phyloP scores from a whole-genome alignment of 2,888 invertebrate species.

The Scaptomyza parva region DNA sequence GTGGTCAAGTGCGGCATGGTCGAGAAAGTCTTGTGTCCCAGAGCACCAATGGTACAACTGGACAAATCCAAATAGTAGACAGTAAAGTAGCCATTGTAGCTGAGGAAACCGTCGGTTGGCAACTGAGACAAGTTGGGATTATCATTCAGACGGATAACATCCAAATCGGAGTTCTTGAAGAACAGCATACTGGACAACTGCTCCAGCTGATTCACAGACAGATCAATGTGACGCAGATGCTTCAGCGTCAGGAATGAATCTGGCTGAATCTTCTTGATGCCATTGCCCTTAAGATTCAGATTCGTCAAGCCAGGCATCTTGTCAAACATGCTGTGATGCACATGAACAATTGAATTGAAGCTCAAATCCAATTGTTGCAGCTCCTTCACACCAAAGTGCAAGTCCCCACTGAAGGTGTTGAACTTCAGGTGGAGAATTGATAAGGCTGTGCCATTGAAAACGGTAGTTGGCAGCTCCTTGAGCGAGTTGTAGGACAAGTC shows the following conservation, averaged over 20 bases:
- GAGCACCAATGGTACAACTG: slow-evolving; percentile 89
- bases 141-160: slow-evolving; percentile 89
- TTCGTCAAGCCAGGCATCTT: slow-evolving; percentile 88
- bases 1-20: slow-evolving; percentile 90
- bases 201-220: slow-evolving; percentile 90
- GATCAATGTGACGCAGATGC: slow-evolving; percentile 89
- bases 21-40: slow-evolving; percentile 88
- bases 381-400: slow-evolving; percentile 87
- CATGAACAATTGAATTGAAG: slow-evolving; percentile 88
- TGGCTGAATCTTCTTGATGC: slow-evolving; percentile 88
- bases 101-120: slow-evolving; percentile 88
- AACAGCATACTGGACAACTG: slow-evolving; percentile 89
- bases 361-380: slow-evolving; percentile 89
- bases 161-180: slow-evolving; percentile 88
- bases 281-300: slow-evolving; percentile 89
- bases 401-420: slow-evolving; percentile 88
- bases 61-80: slow-evolving; percentile 90
- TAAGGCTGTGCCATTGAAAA: slow-evolving; percentile 89
- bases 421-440: slow-evolving; percentile 89
- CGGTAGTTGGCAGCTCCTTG: slow-evolving; percentile 87
- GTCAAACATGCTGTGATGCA: slow-evolving; percentile 88
- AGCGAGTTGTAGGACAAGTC: slow-evolving; percentile 90
- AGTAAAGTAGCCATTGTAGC: slow-evolving; percentile 87
- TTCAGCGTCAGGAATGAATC: slow-evolving; percentile 89
- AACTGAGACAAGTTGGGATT: slow-evolving; percentile 89